Base-by-base conservation (phyloP, 2,797 vertebrate genomes). In the Phaenicophaeus curvirostris region DNA sequence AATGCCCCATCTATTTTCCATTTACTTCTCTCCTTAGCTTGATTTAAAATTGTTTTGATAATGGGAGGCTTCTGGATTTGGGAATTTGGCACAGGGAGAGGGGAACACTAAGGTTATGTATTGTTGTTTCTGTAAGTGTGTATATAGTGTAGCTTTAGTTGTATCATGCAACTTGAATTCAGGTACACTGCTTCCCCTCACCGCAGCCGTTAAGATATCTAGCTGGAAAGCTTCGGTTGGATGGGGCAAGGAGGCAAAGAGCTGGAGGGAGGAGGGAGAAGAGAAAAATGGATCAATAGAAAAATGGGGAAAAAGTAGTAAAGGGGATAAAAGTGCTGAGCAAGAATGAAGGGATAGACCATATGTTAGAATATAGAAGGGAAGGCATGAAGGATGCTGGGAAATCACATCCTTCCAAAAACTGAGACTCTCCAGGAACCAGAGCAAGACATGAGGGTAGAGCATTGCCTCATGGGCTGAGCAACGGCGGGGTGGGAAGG, bases 1-100 rank as follows among this genome's bases (percentile, higher is more conserved):
- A 90, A 85, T 51, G 41, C 67, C 54, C 58, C 7, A 51, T 83
- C 92, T 89, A 80, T 80, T 95, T 87, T 66, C 51, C 54, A 62
- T 94, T 86, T 90, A 61, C 74, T 79, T 89, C 44, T 85, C 66
- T 78, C 67, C 53, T 93, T 77, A 77, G 61, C 54, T 72, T 73
- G 85, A 65, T 80, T 95, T 87, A 68, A 93, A 87, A 72, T 57
- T 74, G 50, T 71, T 95, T 87, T 65, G 75, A 48, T 77, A 92
- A 80, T 6, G 1, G 65, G 57, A 85, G 46, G 44, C 65, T 59
- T 92, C 77, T 83, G 78, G 61, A 48, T 82, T 86, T 71, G 81
- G 42, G 85, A 89, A 54, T 95, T 87, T 24, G 88, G 61, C 81
- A 71, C 0, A 0, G 46, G 83, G 63, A 50, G 63, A 63, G 2